These are phyloP conservation scores for Eupsittula cactorum DNA, from an alignment of 2,113 vertebrate species.

Conservation along the genomic window DNA sequence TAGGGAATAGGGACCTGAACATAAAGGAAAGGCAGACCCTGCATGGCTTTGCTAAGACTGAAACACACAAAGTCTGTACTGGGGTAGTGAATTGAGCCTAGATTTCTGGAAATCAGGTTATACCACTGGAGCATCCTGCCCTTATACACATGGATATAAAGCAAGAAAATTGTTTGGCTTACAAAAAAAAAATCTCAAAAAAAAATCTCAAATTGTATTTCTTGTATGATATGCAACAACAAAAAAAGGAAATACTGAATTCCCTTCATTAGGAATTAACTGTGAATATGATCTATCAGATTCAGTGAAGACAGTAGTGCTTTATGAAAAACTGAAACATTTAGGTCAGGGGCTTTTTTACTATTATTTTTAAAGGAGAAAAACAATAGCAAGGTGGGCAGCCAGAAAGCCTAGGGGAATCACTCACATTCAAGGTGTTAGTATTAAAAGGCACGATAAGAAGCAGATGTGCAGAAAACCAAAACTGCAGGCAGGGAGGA, in stretches of 20 bases:
- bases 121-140: neutral
- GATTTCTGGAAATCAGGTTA: neutral
- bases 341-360: neutral
- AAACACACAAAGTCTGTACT: neutral
- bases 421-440: conserved; percentile 38
- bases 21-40: neutral
- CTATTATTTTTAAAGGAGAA: neutral
- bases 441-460: conserved; percentile 40
- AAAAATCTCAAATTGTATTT: neutral
- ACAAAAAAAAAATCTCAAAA: neutral
- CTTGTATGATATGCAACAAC: neutral
- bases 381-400: conserved; percentile 38
- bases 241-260: neutral
- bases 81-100: neutral
- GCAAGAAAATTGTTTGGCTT: neutral
- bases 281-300: neutral
- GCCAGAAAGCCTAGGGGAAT: conserved; percentile 35
- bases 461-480: conserved; percentile 62
- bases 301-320: neutral
- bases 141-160: rapidly evolving
- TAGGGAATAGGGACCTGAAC: neutral
- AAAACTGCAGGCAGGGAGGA: conserved; percentile 29
- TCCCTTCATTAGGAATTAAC: neutral
- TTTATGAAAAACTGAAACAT: neutral
- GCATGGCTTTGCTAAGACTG: neutral